Evolutionary conservation across 1,140 invertebrate species (phyloP).

Genomic region (Bombus impatiens): DNA sequence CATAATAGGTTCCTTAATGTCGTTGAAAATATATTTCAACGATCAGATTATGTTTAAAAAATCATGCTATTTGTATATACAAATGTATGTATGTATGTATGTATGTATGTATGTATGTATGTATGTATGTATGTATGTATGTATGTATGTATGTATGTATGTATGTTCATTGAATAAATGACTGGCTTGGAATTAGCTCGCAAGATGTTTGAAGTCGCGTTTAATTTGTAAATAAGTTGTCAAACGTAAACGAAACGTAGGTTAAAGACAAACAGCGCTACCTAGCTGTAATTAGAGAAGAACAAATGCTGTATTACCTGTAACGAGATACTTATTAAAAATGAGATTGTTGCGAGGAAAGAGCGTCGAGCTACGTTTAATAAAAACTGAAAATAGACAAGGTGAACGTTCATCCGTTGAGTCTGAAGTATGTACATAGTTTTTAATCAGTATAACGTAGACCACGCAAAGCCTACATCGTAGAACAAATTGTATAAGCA

Average conservation of each 20-base stretch:
- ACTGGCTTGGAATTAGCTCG: background rate
- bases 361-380: conserved; percentile 31
- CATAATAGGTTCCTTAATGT: too few species aligned
- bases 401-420: background rate
- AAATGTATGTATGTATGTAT: background rate
- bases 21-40: background rate
- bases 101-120: background rate
- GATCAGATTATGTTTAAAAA: background rate
- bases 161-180: background rate
- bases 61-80: background rate
- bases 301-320: conserved; percentile 54
- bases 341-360: conserved; percentile 52
- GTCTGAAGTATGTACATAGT: background rate
- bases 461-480: too few species aligned
- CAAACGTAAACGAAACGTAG: conserved; percentile 46
- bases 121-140: background rate
- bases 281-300: conserved; percentile 58
- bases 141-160: background rate
- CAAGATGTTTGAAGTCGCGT: background rate
- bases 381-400: background rate
- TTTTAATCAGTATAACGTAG: background rate
- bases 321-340: conserved; percentile 58
- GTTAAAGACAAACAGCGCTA: conserved; percentile 50
- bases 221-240: conserved; percentile 62
- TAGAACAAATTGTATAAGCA: background rate